Evolutionary conservation across 23 tunicate genomes (phyloP).

Genomic region (Trididemnum nubilum): DNA sequence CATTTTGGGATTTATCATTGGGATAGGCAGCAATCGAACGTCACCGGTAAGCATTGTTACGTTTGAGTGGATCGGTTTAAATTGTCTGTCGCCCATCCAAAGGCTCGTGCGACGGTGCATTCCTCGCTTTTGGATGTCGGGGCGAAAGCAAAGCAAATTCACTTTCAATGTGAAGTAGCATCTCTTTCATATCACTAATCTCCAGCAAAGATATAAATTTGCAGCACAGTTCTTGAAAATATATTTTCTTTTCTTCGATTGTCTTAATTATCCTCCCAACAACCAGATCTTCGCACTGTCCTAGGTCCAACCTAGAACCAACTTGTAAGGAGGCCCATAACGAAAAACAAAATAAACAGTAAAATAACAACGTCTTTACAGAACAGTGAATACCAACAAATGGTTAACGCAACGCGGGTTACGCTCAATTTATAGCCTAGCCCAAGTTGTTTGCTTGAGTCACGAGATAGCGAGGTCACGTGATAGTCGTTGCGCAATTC

Average conservation of each 20-base stretch:
- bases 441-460: not conserved
- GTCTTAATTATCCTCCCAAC: not conserved
- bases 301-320: constrained; percentile 4
- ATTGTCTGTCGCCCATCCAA: constrained; percentile 28
- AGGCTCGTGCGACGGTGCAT: constrained; percentile 43
- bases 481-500: not conserved
- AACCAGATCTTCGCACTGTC: constrained; percentile 7
- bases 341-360: not conserved
- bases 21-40: not conserved
- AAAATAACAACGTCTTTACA: not conserved
- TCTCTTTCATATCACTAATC: not conserved
- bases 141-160: not conserved
- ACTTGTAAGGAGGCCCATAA: constrained; percentile 2
- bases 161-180: not conserved
- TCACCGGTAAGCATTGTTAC: not conserved
- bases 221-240: not conserved
- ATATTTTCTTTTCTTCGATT: not conserved
- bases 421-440: not conserved
- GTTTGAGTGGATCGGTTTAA: too few species aligned
- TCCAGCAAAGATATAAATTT: not conserved
- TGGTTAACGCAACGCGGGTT: not conserved
- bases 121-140: constrained; percentile 34
- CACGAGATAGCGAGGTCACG: constrained; percentile 1
- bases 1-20: too few species aligned
- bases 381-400: not conserved